phyloP scores from a whole-genome alignment of 2,888 invertebrate species.

The Cantharis lateralis region DNA sequence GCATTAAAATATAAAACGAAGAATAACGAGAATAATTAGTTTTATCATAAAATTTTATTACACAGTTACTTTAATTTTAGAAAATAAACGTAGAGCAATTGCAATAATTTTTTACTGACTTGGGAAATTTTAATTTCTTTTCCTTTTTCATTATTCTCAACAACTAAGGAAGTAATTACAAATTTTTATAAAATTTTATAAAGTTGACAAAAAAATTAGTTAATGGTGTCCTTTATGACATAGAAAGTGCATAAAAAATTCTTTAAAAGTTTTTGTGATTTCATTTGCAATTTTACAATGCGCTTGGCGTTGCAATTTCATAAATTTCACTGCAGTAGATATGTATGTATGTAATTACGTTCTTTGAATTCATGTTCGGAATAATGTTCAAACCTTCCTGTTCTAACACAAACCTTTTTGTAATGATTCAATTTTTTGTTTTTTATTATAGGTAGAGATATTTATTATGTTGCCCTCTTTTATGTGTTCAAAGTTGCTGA shows the following conservation, averaged over 20 bases:
- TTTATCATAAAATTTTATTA: neutral
- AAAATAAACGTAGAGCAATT: neutral
- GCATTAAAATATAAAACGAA: neutral
- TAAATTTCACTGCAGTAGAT: neutral
- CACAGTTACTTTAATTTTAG: neutral
- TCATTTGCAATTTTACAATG: neutral
- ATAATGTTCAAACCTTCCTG: neutral
- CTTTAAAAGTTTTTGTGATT: too few species aligned
- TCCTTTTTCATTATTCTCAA: neutral
- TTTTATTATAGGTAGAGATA: neutral
- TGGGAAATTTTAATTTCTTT: neutral
- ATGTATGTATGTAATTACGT: neutral
- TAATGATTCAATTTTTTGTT: neutral
- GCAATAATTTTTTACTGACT: neutral
- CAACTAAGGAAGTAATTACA: neutral
- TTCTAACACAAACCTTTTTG: neutral
- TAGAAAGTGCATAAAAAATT: neutral
- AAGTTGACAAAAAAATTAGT: neutral
- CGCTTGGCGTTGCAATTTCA: neutral
- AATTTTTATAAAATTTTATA: neutral
- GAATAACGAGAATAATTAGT: neutral
- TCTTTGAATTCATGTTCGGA: neutral
- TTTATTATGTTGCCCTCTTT: neutral
- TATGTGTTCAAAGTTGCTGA: neutral
- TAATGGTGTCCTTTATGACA: neutral